Percentiles rank a stretch among this genome's conserved stretches.
These are phyloP conservation scores for Echinops telfairi DNA, from an alignment of 2,113 vertebrate genomes.

Conservation along the genomic window DNA sequence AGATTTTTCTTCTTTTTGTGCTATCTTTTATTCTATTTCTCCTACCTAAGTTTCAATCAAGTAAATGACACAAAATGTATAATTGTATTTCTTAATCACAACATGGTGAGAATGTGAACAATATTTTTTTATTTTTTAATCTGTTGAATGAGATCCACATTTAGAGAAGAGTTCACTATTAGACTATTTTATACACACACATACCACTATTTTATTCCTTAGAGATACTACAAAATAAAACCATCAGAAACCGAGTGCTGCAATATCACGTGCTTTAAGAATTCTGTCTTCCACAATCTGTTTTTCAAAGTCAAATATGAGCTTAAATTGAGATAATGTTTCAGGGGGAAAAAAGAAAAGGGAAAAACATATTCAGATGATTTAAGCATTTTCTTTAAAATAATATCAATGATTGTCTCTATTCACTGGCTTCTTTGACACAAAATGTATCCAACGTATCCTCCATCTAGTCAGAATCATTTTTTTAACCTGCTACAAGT, in stretches of 20 bases:
- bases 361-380: background rate
- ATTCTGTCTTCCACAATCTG: no score
- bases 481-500: background rate
- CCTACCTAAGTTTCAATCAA: background rate
- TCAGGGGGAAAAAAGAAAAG: background rate
- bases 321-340: background rate
- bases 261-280: background rate
- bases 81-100: background rate
- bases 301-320: background rate
- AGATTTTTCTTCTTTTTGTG: background rate
- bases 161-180: fast-evolving
- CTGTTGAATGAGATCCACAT: no score
- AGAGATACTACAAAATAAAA: background rate
- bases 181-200: no score
- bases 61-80: background rate
- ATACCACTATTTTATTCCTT: fast-evolving
- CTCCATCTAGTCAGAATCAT: background rate
- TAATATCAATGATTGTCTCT: background rate
- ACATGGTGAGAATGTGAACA: background rate
- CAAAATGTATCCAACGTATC: background rate
- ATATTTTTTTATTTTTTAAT: no score
- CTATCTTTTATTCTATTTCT: background rate
- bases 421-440: background rate
- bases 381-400: background rate
- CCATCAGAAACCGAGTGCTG: background rate